phyloP scores from a whole-genome alignment of 2,888 invertebrate genomes.

The Macrosoma leucophasiata region DNA sequence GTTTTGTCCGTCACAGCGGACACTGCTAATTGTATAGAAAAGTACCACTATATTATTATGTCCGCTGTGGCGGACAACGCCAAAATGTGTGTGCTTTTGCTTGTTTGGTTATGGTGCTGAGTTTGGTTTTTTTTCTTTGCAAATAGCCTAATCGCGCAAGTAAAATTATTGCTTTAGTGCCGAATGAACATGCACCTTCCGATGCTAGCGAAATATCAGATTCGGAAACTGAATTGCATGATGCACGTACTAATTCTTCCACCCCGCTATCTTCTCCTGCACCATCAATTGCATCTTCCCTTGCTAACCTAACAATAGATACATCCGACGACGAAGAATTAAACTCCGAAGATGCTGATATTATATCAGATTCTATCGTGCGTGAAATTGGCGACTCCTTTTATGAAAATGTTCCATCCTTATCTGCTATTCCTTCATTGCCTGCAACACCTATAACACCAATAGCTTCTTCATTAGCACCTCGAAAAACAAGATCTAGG shows the following conservation, averaged over 20 bases:
- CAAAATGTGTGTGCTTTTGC: constrained; percentile 2
- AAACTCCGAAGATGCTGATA: constrained; percentile 15
- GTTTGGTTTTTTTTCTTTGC: constrained; percentile 9
- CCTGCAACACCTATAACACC: constrained; percentile 11
- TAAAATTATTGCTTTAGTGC: constrained; percentile 10
- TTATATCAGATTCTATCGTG: constrained; percentile 15
- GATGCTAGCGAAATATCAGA: constrained; percentile 2
- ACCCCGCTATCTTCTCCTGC: constrained; percentile 1
- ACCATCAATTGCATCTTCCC: constrained; percentile 2
- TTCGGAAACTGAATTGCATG: constrained; percentile 2
- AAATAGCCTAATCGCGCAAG: constrained; percentile 7
- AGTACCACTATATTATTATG: too few relatives aligned
- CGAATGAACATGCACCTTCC: constrained; percentile 6
- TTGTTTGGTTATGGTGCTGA: constrained; percentile 2
- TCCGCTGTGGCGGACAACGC: too few relatives aligned
- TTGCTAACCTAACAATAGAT: constrained; percentile 1
- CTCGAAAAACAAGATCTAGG: constrained; percentile 15
- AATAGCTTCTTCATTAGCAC: constrained; percentile 10
- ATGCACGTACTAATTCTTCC: constrained; percentile 2
- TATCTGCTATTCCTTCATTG: constrained; percentile 16
- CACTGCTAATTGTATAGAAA: too few relatives aligned
- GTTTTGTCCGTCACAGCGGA: too few relatives aligned
- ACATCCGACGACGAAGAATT: constrained; percentile 11
- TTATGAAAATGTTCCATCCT: constrained; percentile 20
- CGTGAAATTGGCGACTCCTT: constrained; percentile 14